Evolutionary conservation across 1,140 invertebrate genomes (phyloP), one percentile per base, ranked within the genome.

Genomic region (Bombus confusus): DNA sequence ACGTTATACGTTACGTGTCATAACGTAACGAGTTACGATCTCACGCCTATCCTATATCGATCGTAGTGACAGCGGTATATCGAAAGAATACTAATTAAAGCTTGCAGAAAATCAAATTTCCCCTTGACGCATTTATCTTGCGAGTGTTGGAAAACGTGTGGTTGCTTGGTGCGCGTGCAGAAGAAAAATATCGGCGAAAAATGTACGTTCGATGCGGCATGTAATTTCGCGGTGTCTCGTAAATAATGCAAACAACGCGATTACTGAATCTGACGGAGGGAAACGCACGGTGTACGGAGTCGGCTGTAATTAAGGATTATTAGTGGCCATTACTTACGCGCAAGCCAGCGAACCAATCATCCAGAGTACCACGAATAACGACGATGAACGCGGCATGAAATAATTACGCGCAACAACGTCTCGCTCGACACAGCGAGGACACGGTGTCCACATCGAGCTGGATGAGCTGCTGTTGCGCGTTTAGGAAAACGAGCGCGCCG

Each of bases 231-330:
- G 4, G 43, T 13, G 12, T 34, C 28, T 41, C 79, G 31, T 57
- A 73, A 81, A 81, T 74, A 81, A 81, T n/a, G 5, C 2, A 3
- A 12, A 41, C 28, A 41, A 43, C 52, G 25, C 28, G 39, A 83
- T 83, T 76, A 52, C 59, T 31, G 28, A 52, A 66, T 47, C 59
- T 22, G 71, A 74, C 28, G 34, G 6, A 28, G 80, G 59, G 10
- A 15, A 52, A 47, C 41, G 59, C n/a, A 43, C 18, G 39, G 6
- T n/a, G n/a, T 22, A 37, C 31, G 34, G 34, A 22, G 47, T 10
- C 34, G 0, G 64, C n/a, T n/a, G 37, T 77, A 59, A 83, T 83
- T 69, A 69, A 57, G n/a, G 74, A 83, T 83, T 78, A 78, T 78
- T 59, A 71, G 47, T 9, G 41, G 74, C 64, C 47, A n/a, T 52